A percentile compares a stretch with the other conserved stretches of the same genome.
Evolutionary conservation across 2,888 invertebrate genomes (phyloP).

Genomic region (Holacanthella duospinosa): DNA sequence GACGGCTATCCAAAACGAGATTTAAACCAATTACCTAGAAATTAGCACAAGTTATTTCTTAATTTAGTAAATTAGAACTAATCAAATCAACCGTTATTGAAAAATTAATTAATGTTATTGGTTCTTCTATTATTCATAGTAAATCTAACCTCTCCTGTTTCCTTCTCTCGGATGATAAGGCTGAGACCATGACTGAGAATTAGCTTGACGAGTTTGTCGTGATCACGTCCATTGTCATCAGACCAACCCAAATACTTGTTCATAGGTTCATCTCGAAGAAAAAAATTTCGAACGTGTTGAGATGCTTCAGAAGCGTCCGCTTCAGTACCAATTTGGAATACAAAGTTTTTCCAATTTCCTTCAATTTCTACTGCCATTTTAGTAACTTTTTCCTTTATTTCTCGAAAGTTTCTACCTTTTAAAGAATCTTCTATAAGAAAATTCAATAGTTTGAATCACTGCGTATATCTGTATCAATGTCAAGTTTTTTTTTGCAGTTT

Average conservation of each 20-base stretch:
- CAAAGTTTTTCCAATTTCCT: slow-evolving; percentile 30
- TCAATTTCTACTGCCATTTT: too few species aligned
- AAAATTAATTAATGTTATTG: background rate
- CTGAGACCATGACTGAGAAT: slow-evolving; percentile 23
- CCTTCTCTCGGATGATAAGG: slow-evolving; percentile 22
- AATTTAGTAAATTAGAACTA: too few species aligned
- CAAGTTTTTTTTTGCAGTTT: too few species aligned
- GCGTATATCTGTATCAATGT: too few species aligned
- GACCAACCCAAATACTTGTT: slow-evolving; percentile 25
- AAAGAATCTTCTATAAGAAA: too few species aligned
- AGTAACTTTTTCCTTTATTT: too few species aligned
- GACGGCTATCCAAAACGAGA: background rate
- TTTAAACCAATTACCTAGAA: background rate
- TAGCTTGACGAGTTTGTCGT: slow-evolving; percentile 20
- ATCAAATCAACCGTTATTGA: background rate
- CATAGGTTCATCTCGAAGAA: slow-evolving; percentile 24
- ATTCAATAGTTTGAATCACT: too few species aligned
- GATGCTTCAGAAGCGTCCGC: slow-evolving; percentile 18
- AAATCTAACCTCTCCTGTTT: slow-evolving; percentile 20
- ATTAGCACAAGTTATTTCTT: too few species aligned
- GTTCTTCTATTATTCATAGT: too few species aligned
- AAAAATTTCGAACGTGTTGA: slow-evolving; percentile 21
- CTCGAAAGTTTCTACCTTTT: too few species aligned
- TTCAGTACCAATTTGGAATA: slow-evolving; percentile 23
- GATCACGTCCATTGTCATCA: slow-evolving; percentile 21